These are phyloP conservation scores for Ooceraea biroi DNA, from an alignment of 1,140 invertebrate genomes.

Conservation along the genomic window DNA sequence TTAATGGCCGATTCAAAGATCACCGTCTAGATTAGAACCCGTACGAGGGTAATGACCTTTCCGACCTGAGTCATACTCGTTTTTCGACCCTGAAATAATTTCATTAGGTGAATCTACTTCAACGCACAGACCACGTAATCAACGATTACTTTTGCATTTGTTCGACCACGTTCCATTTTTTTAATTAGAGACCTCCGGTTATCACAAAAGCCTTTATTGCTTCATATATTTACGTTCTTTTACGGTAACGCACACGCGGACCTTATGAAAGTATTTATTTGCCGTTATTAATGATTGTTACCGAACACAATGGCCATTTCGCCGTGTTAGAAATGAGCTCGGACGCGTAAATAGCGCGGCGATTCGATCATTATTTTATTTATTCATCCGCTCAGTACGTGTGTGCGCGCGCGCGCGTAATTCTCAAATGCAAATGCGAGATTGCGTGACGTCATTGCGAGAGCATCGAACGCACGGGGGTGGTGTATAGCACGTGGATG, in stretches of 20 bases:
- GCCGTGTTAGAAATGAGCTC: neutral
- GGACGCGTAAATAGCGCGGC: neutral
- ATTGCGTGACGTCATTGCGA: constrained; percentile 35
- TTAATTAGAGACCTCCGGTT: neutral
- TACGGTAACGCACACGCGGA: too few species aligned
- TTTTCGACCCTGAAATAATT: neutral
- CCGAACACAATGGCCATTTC: neutral
- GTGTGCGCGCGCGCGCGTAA: neutral
- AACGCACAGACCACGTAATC: neutral
- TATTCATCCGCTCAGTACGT: constrained; percentile 24
- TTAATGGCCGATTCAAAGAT: constrained; percentile 19
- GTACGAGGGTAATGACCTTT: neutral
- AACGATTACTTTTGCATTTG: neutral
- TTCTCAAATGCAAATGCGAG: constrained; percentile 48
- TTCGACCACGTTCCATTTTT: neutral
- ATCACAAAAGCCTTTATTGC: constrained; percentile 5
- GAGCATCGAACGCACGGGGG: constrained; percentile 23
- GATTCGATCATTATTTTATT: constrained; percentile 42
- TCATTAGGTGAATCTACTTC: neutral
- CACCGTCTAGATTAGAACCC: neutral
- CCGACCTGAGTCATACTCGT: too few species aligned
- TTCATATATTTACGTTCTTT: neutral
- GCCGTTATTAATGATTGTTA: constrained; percentile 9
- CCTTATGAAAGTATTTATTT: constrained; percentile 17
- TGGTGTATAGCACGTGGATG: neutral